Evolutionary conservation across 2,113 vertebrate species (phyloP), one percentile per base, ranked within the genome.

Genomic region (Cyanoliseus patagonus): DNA sequence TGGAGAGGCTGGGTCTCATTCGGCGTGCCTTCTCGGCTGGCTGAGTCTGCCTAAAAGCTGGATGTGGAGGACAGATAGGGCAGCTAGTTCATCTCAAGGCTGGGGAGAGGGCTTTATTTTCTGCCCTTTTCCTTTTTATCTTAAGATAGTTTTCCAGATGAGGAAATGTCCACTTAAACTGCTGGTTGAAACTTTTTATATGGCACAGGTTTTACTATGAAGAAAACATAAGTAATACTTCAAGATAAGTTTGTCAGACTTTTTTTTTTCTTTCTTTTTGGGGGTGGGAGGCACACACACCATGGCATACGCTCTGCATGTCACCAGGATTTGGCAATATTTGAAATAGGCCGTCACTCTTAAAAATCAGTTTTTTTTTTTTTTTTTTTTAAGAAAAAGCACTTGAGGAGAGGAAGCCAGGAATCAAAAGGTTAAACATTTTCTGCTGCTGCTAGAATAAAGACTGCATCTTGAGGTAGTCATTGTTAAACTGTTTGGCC

Each of bases 401-500:
- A 37, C 22, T 81, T 66, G 25, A 44, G 25, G 18, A 47, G 30
- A 35, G 13, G 31, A 17, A 64, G 25, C 23, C 53, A 77, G 86
- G 15, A 92, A 17, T 94, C 83, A 92, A 96, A 88, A 93, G 86
- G 83, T 96, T 96, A 95, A 95, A 80, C 46, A 66, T 44, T 94
- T 96, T 83, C 41, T 27, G 47, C 53, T 87, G 77, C 44, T 91
- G n/a, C 72, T 95, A 86, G 92, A 82, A 82, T 88, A 83, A 93
- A 85, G 92, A 81, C 61, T 74, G 67, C 53, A 76, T 68, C 82
- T 90, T 80, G n/a, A 81, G 77, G 70, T 91, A 82, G 9, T 94
- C 25, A 91, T 94, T 94, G 91, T 95, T 96, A 84, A 95, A 63
- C 74, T 91, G 77, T 89, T 96, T 94, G 89, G 59, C 86, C 79